phyloP scores from a whole-genome alignment of 2,888 invertebrate genomes.

The Cryptus viduatorius region DNA sequence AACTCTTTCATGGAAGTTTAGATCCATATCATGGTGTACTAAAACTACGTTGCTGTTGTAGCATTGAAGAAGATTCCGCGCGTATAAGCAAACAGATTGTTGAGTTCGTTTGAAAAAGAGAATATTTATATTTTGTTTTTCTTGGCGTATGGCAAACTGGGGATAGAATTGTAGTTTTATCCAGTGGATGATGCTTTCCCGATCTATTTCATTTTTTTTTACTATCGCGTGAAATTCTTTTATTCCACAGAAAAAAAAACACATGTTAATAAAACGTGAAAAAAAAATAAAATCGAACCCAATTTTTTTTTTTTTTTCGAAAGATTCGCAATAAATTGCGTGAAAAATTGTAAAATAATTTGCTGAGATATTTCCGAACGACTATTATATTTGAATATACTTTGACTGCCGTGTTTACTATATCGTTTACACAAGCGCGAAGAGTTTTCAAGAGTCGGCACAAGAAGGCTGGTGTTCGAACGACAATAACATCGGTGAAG shows the following conservation, averaged over 20 bases:
- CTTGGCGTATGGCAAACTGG: neutral
- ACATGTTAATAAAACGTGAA: too few species aligned
- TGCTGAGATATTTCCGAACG: neutral
- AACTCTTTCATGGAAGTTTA: neutral
- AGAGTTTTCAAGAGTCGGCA: neutral
- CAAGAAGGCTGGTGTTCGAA: neutral
- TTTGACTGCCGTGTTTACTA: neutral
- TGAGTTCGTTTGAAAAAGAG: neutral
- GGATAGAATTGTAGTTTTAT: neutral
- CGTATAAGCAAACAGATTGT: neutral
- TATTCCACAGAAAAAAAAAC: too few species aligned
- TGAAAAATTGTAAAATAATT: neutral
- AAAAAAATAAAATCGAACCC: too few species aligned
- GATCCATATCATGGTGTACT: conserved; percentile 1
- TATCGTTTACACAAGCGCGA: neutral
- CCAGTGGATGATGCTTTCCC: too few species aligned
- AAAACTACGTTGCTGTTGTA: neutral
- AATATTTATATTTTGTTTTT: neutral
- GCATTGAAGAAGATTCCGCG: conserved; percentile 1
- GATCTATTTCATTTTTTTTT: too few species aligned
- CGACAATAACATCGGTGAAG: conserved; percentile 38
- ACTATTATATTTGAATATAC: neutral
- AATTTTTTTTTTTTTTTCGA: neutral
- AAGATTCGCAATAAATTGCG: neutral
- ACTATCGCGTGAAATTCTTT: too few species aligned